These are phyloP conservation scores for Abrostola triplasia DNA, from an alignment of 2,888 invertebrate species.

Conservation along the genomic window DNA sequence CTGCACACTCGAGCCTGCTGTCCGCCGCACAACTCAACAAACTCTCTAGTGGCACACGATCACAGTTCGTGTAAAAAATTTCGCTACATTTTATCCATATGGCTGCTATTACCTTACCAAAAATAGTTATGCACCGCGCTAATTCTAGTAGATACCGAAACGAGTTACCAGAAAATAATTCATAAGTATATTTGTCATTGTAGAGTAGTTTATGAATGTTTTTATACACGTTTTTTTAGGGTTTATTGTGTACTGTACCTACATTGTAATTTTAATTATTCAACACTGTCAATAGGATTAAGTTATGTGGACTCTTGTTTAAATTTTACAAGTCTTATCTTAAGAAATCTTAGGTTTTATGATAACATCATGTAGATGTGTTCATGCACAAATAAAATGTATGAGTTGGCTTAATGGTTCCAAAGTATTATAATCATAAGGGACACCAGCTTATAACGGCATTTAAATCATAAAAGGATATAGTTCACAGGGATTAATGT, in stretches of 20 bases:
- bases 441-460: constrained; percentile 9
- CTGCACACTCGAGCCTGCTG: constrained; percentile 81
- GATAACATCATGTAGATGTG: constrained; percentile 7
- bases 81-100: constrained; percentile 15
- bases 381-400: constrained; percentile 22
- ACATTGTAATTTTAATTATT: neutral
- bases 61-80: constrained; percentile 78
- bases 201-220: constrained; percentile 28
- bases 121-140: constrained; percentile 43
- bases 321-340: neutral
- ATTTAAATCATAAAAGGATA: neutral
- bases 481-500: neutral
- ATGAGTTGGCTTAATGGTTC: constrained; percentile 15
- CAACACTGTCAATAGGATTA: neutral
- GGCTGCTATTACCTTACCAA: constrained; percentile 22
- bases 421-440: constrained; percentile 7
- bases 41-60: constrained; percentile 76
- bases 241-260: constrained; percentile 14
- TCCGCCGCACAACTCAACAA: constrained; percentile 84
- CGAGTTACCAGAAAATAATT: neutral
- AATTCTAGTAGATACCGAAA: constrained; percentile 28
- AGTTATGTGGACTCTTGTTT: neutral
- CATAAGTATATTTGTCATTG: constrained; percentile 17
- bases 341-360: neutral
- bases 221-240: constrained; percentile 15